Evolutionary conservation across 2,797 vertebrate species (phyloP), one percentile per base, ranked within the genome.

Genomic region (Natrix natrix): DNA sequence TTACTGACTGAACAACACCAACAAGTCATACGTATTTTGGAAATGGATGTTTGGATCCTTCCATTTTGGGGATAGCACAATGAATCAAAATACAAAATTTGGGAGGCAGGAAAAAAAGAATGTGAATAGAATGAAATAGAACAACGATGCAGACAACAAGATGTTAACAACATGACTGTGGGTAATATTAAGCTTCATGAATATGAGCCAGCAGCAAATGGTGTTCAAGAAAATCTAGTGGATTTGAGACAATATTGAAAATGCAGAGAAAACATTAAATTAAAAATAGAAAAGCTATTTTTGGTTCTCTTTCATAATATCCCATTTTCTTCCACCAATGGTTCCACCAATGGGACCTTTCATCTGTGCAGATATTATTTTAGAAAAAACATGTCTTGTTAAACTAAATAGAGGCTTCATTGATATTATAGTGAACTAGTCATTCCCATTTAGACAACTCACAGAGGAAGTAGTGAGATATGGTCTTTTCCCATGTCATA

Each of bases 391-490:
- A 6, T 13, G 60, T 56, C 55, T 87, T 55, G 4, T 57, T 59
- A n/a, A 90, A 66, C 26, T 88, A 54, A 24, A 66, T 5, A 90
- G 43, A 89, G 14, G 37, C 28, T 69, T 69, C 17, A 11, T 12
- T 32, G 37, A 32, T 16, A 86, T 91, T 86, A 60, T 54, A 59
- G 26, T 22, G 13, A 78, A 78, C 26, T 6, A 28, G 12, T 28
- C 8, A 0, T 13, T 57, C 8, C n/a, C 12, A 86, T 22, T 92
- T 55, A 61, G n/a, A 28, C 92, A 88, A 61, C 54, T n/a, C 93
- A 88, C 0, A 92, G 94, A 96, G 93, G 78, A 56, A 0, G 16
- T 83, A 52, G 54, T 95, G 52, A 88, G 2, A n/a, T 4, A 16
- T 43, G 8, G 17, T 0, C 20, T 57, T 5, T 60, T 16, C 55